Evolutionary conservation across 2,113 vertebrate genomes (phyloP).

Genomic region (Paramormyrops kingsleyae): DNA sequence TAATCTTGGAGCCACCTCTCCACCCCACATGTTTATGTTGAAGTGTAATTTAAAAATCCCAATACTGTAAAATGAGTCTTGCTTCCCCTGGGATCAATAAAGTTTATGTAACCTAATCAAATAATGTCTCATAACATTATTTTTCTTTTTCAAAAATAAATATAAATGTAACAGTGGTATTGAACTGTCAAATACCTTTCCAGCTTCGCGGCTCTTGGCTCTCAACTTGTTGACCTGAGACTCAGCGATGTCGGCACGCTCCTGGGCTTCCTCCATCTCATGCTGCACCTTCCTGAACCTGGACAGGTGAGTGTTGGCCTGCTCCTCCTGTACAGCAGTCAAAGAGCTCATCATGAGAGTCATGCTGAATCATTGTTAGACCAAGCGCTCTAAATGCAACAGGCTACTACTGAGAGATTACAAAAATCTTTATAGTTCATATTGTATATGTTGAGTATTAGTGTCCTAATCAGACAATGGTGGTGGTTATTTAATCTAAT

Average conservation of each 20-base stretch:
- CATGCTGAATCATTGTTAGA: not conserved
- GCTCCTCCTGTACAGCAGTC: constrained; percentile 35
- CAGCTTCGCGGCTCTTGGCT: constrained; percentile 65
- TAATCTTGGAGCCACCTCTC: no score
- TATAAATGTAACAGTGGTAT: not conserved
- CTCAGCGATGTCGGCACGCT: constrained; percentile 57
- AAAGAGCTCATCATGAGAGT: not conserved
- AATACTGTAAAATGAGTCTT: not conserved
- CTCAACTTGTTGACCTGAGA: constrained; percentile 66
- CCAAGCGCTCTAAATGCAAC: not conserved
- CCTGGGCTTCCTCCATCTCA: constrained; percentile 59
- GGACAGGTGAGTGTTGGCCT: constrained; percentile 1
- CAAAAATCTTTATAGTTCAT: not conserved
- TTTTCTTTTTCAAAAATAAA: not conserved
- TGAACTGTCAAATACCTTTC: constrained; percentile 42
- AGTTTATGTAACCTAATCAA: not conserved
- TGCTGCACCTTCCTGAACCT: constrained; percentile 55
- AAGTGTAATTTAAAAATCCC: not conserved
- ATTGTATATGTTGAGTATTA: not conserved
- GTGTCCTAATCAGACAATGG: no score
- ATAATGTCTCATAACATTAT: not conserved
- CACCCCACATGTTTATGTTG: not conserved
- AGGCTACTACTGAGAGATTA: not conserved
- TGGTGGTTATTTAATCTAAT: no score
- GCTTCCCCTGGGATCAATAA: not conserved